These are phyloP conservation scores for Rhodeus uyekii DNA, from an alignment of 2,797 vertebrate genomes.

Conservation along the genomic window DNA sequence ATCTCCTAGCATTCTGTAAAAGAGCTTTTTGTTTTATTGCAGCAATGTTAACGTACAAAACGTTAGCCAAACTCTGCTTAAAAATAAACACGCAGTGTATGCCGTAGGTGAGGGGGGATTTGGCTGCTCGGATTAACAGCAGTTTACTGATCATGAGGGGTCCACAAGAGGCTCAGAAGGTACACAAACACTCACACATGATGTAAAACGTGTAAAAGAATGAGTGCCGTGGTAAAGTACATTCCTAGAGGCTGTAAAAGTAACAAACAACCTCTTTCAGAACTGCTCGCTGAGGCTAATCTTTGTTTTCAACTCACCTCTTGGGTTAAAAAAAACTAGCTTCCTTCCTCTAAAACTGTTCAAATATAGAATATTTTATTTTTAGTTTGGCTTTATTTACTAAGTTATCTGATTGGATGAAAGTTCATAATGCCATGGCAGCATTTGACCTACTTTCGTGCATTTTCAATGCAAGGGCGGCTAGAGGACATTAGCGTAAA, in stretches of 20 bases:
- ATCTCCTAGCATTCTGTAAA: constrained; percentile 21
- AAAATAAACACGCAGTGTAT: constrained; percentile 49
- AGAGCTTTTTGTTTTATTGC: constrained; percentile 39
- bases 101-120: constrained; percentile 51
- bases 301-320: background rate
- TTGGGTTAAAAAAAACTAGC: background rate
- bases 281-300: constrained; percentile 12
- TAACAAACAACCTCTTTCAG: constrained; percentile 58
- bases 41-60: constrained; percentile 12
- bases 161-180: constrained; percentile 38
- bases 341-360: background rate
- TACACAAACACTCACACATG: constrained; percentile 5
- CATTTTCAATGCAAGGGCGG: background rate
- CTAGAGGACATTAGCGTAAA: background rate
- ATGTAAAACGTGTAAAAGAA: constrained; percentile 39
- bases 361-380: background rate
- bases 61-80: constrained; percentile 12
- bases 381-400: background rate
- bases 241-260: constrained; percentile 45
- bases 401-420: background rate
- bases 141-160: constrained; percentile 47
- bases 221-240: constrained; percentile 9
- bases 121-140: constrained; percentile 52
- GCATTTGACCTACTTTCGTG: too few relatives aligned
- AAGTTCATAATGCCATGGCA: background rate